Percentiles rank a stretch among this genome's conserved stretches.
phyloP scores from a whole-genome alignment of 2,113 vertebrate species.

The Mustelus asterias region DNA sequence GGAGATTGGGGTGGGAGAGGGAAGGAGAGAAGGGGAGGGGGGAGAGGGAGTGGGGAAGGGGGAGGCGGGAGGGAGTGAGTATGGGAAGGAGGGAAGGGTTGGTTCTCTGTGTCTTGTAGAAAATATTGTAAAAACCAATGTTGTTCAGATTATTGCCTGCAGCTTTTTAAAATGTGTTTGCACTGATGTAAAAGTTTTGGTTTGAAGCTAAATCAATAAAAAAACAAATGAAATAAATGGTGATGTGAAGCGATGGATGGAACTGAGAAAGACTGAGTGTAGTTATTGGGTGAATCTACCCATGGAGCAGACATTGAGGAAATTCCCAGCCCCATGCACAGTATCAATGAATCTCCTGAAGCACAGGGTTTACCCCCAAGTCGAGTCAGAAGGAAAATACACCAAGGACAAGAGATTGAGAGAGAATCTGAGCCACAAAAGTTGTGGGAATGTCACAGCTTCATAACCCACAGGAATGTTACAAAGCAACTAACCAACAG shows the following conservation, averaged over 20 bases:
- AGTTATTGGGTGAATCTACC: neutral
- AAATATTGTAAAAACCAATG: neutral
- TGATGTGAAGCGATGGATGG: neutral
- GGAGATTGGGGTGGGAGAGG: neutral
- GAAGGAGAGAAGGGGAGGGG: neutral
- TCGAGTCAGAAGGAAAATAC: too few species aligned
- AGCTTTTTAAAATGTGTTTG: neutral
- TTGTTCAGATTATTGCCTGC: neutral
- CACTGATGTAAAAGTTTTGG: neutral
- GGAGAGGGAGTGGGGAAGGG: neutral
- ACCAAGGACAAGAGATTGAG: too few species aligned
- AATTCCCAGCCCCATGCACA: too few species aligned
- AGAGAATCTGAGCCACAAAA: too few species aligned
- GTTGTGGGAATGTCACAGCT: too few species aligned
- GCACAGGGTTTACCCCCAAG: too few species aligned
- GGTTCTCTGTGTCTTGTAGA: neutral
- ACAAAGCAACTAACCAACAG: too few species aligned
- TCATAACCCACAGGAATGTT: too few species aligned
- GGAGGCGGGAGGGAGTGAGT: neutral
- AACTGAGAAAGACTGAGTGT: neutral
- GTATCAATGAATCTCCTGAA: too few species aligned
- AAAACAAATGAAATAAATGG: neutral
- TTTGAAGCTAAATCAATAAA: neutral
- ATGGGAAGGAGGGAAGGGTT: neutral
- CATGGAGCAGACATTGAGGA: too few species aligned